phyloP scores from a whole-genome alignment of 37 sponge, comb jelly and placozoan genomes.

The Oopsacas minuta region DNA sequence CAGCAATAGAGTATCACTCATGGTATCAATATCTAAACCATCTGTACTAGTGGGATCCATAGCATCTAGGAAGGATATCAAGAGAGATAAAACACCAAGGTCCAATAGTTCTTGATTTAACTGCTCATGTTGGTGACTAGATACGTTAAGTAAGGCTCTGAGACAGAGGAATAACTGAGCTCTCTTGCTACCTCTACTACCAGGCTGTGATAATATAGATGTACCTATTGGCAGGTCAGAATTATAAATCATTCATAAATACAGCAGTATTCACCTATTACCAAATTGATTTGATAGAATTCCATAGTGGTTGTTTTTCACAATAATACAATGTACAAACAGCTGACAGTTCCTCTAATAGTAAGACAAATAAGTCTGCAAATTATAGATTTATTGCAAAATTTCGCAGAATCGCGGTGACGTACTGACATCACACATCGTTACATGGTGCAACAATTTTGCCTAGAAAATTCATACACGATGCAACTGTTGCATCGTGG shows the following conservation, averaged over 20 bases:
- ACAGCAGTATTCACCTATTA: no score
- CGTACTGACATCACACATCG: no score
- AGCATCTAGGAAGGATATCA: conserved; percentile 23
- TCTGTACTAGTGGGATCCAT: neutral
- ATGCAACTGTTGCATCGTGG: no score
- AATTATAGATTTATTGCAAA: neutral
- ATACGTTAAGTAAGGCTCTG: conserved; percentile 66
- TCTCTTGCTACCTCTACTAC: conserved; percentile 56
- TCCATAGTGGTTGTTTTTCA: no score
- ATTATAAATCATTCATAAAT: no score
- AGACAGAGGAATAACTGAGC: conserved; percentile 75
- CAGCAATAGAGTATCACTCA: conserved; percentile 10
- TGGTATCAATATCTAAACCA: neutral
- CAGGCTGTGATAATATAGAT: conserved; percentile 16
- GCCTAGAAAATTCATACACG: no score
- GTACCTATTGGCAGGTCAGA: no score
- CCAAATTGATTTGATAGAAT: no score
- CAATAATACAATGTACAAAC: no score
- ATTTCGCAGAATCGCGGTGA: no score
- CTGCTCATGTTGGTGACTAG: conserved; percentile 39
- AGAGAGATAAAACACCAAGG: conserved; percentile 69
- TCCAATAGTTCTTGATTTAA: conserved; percentile 75
- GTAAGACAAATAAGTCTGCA: neutral
- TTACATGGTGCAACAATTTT: no score
- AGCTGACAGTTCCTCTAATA: no score